Evolutionary conservation across 2,888 invertebrate genomes (phyloP).

Genomic region (Tiphia femorata): DNA sequence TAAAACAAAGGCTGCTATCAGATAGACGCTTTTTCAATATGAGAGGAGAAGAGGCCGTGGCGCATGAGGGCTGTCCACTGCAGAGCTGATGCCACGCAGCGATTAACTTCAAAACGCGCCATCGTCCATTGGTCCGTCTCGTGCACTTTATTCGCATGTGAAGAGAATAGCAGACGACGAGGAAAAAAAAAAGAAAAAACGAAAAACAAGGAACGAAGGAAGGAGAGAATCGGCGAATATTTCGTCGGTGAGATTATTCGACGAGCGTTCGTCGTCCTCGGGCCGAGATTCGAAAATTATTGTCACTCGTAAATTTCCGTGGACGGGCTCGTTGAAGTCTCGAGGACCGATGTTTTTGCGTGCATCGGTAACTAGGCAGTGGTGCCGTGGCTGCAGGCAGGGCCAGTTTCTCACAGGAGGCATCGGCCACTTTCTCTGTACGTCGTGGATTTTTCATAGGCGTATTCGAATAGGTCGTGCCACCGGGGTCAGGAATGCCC

Average conservation of each 20-base stretch:
- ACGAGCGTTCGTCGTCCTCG: not conserved
- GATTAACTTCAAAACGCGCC: constrained; percentile 68
- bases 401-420: constrained; percentile 60
- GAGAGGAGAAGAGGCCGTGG: constrained; percentile 56
- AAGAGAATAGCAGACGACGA: too few relatives aligned
- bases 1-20: constrained; percentile 65
- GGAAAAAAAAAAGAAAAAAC: constrained; percentile 10
- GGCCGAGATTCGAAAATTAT: not conserved
- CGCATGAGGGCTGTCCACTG: constrained; percentile 68
- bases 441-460: constrained; percentile 49
- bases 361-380: constrained; percentile 40
- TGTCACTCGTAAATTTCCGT: constrained; percentile 19
- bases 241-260: not conserved
- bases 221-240: not conserved
- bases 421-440: constrained; percentile 66
- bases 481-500: constrained; percentile 64
- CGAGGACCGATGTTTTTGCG: constrained; percentile 39
- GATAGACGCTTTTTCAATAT: constrained; percentile 66
- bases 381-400: constrained; percentile 27
- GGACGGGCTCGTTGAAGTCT: constrained; percentile 14
- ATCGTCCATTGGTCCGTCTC: too few relatives aligned
- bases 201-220: not conserved
- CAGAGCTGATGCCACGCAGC: constrained; percentile 54
- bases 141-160: too few relatives aligned
- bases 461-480: constrained; percentile 56